phyloP scores from a whole-genome alignment of 2,113 vertebrate species.

The Anarhynchus alexandrinus region DNA sequence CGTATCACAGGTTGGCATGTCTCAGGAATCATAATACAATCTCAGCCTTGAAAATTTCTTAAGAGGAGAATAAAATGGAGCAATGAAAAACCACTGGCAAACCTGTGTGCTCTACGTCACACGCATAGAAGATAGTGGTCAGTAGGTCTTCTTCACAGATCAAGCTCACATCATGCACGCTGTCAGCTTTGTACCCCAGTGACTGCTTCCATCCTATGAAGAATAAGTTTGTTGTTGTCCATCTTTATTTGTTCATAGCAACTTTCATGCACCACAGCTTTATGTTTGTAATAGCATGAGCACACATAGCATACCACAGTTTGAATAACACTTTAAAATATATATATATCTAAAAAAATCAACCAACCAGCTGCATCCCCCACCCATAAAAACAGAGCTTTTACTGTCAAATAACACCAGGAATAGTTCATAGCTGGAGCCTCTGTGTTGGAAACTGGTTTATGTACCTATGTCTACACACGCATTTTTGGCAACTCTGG shows the following conservation, averaged over 20 bases:
- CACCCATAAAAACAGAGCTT: not conserved
- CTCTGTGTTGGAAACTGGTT: not conserved
- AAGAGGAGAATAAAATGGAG: not conserved
- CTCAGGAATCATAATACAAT: accelerated
- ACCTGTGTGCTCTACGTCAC: conserved; percentile 84
- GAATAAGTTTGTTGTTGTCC: not conserved
- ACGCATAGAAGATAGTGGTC: conserved; percentile 83
- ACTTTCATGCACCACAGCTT: not conserved
- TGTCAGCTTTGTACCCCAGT: not conserved
- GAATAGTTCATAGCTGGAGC: not conserved
- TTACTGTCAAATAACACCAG: not conserved
- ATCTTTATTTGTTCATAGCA: not conserved
- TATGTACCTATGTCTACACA: not conserved
- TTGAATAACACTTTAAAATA: not conserved
- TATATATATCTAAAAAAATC: not conserved
- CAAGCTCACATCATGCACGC: conserved; percentile 63
- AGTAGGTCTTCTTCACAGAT: conserved; percentile 86
- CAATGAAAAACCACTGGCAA: not conserved
- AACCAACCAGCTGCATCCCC: not conserved
- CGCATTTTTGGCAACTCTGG: not conserved
- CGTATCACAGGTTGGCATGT: accelerated
- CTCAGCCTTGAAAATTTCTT: not conserved
- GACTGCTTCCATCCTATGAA: not conserved
- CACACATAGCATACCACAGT: not conserved
- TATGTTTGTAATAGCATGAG: not conserved